A percentile compares a stretch with the other conserved stretches of the same genome.
phyloP scores from a whole-genome alignment of 2,113 vertebrate genomes.

The Turdus rufiventris region DNA sequence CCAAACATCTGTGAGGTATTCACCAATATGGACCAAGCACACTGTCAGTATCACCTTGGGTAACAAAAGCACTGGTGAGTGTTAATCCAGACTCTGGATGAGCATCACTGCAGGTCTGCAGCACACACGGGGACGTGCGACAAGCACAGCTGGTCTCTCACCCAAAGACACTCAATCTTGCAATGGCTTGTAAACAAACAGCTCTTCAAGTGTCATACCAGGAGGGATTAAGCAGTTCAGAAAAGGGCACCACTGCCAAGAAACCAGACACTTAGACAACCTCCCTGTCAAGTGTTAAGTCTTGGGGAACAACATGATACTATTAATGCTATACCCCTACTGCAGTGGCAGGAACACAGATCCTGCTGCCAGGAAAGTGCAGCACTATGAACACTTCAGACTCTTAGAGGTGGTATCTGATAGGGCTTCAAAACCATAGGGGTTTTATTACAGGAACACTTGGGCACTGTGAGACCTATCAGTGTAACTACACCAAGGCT shows the following conservation, averaged over 20 bases:
- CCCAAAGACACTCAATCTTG: neutral
- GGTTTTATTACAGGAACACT: neutral
- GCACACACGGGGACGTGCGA: rapidly evolving
- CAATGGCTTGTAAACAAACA: neutral
- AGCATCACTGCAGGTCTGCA: neutral
- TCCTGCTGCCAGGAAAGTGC: neutral
- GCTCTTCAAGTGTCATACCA: neutral
- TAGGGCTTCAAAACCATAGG: neutral
- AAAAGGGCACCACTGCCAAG: neutral
- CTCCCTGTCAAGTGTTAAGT: neutral
- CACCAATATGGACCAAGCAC: neutral
- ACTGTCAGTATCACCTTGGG: neutral
- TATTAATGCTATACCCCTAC: neutral
- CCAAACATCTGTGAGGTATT: neutral
- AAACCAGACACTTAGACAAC: neutral
- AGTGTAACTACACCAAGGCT: neutral
- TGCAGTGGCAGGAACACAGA: neutral
- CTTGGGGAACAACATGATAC: neutral
- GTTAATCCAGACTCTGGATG: neutral
- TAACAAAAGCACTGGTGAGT: neutral
- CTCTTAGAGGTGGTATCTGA: neutral
- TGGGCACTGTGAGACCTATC: neutral
- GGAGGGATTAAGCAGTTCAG: neutral
- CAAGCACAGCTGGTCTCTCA: neutral
- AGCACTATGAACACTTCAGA: neutral